Evolutionary conservation across 1,140 invertebrate genomes (phyloP), one percentile per base, ranked within the genome.

Genomic region (Venturia canescens): DNA sequence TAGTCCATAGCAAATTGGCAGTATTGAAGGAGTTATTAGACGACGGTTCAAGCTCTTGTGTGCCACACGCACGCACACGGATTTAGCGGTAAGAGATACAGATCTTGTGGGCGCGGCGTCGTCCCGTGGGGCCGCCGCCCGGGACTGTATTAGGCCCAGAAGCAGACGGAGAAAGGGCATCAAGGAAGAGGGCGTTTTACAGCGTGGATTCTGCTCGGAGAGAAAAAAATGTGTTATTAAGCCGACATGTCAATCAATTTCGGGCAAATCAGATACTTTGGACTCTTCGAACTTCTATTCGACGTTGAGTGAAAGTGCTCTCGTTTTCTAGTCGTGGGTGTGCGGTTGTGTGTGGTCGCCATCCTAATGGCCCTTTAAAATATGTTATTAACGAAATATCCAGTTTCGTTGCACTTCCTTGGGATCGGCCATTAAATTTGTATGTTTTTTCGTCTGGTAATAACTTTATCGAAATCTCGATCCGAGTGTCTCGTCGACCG

Each of bases 171-270:
- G 2, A 69, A 31, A 31, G 29, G 74, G 74, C 78, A 78, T 50
- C 72, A 66, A 74, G 78, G 66, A 79, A 76, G 78, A 79, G 74
- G 81, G 81, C 81, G 81, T 74, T 53, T 75, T 66, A 50, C 3
- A 80, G 18, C 80, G 77, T 31, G 74, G 79, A 72, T 76, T 57
- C 77, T n/a, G n/a, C n/a, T 66, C 21, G 16, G 38, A 72, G 80
- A 80, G n/a, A 78, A 60, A 23, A 76, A 83, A 83, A 83, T 80
- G 29, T 82, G 77, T 87, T 86, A 86, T 87, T 87, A 87, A 83
- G 81, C 74, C 79, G 79, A 81, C 84, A 82, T 84, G 84, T 87
- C 86, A 85, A 87, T 87, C 86, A 87, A 87, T 87, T 85, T 78
- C 75, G 44, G 63, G 31, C 66, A 81, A 80, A 85, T 86, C 71